Evolutionary conservation across 2,888 invertebrate genomes (phyloP), one percentile per base, ranked within the genome.

Genomic region (Ophioninae sp.): DNA sequence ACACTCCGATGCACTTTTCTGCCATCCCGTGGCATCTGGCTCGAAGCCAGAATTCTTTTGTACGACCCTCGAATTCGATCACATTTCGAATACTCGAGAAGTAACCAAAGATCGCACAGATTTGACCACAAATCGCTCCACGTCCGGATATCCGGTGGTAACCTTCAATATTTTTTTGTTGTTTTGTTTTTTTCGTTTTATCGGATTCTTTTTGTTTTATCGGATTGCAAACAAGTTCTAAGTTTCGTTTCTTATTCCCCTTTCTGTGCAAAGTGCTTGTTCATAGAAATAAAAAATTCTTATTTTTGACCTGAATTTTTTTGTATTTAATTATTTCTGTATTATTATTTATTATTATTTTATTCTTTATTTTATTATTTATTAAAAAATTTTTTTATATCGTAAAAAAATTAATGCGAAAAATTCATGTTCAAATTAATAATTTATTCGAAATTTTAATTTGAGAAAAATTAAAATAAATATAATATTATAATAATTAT

Each of bases 41-140:
- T 39, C 7, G 41, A 56, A 56, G 78, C 84, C 84, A 84, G 78
- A 75, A 79, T 44, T 76, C 74, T 79, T 71, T 23, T 81, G 64
- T 72, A 64, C 65, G 78, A 79, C 78, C 79, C 84, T 81, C 75
- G 81, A 78, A 81, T 81, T 81, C 78, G 78, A 74, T 83, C 78
- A 51, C 83, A 67, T 84, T 81, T 63, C 71, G 56, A 75, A 81
- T 81, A 65, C 67, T 44, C 74, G 65, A 22, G 61, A 22, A 71
- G 61, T 23, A 23, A 56, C 63, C 67, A 30, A 30, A 58, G 37
- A 37, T 76, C 67, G 65, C 61, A 78, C 41, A 20, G 30, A 30
- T 44, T 30, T 37, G 8, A 17, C 13, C 20, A 44, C 39, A 63
- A 58, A 79, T 78, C 23, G 30, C 8, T 61, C 13, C 68, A 20